Evolutionary conservation across 2,888 invertebrate species (phyloP), one percentile per base, ranked within the genome.

Genomic region (Caenorhabditis sp.): DNA sequence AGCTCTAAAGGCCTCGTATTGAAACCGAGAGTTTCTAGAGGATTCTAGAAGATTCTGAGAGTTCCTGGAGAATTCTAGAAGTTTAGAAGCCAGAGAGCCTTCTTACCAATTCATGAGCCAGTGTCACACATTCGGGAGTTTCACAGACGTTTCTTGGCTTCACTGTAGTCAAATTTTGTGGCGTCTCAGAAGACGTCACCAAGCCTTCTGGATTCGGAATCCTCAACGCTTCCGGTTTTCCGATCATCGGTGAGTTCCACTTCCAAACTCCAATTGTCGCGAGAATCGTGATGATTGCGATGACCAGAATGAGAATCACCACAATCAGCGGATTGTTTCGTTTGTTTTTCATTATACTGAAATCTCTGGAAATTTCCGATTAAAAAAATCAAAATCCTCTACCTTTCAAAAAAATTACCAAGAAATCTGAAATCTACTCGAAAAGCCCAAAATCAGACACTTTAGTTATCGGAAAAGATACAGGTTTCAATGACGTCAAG

Each of bases 21-120:
- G n/a, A n/a, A n/a, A n/a, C n/a, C n/a, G n/a, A n/a, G n/a, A n/a
- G n/a, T n/a, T n/a, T n/a, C n/a, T n/a, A n/a, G n/a, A n/a, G n/a
- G n/a, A n/a, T n/a, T n/a, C n/a, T n/a, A n/a, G n/a, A n/a, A n/a
- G n/a, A n/a, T n/a, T n/a, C n/a, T n/a, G n/a, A n/a, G n/a, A n/a
- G n/a, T n/a, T n/a, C n/a, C n/a, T n/a, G n/a, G n/a, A n/a, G n/a
- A n/a, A n/a, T n/a, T n/a, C n/a, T n/a, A n/a, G n/a, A 51, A 19
- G 8, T 51, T 19, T 51, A 4, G 31, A 31, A 47, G 12, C 7
- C 47, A 14, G 47, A 47, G 47, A 7, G 14, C 12, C 12, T 2
- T 10, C 31, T 0, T n/a, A 66, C 66, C 66, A 66, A 31, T 19
- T 66, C 47, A 47, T 47, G 47, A 19, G 66, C 66, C n/a, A 66